phyloP scores from a whole-genome alignment of 53 echinoderm and acorn worm genomes.

The Paracentrotus lividus region DNA sequence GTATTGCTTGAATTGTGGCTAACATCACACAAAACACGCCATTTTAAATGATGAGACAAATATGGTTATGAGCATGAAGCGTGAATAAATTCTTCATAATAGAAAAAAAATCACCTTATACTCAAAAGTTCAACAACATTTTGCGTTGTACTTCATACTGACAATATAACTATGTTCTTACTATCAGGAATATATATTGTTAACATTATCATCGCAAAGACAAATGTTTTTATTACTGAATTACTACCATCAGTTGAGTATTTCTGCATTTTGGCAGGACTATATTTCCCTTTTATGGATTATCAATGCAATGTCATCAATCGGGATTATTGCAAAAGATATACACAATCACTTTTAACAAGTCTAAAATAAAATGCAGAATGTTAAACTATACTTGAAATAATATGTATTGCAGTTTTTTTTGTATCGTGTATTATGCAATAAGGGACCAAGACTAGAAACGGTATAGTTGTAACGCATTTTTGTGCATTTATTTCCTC shows the following conservation, averaged over 20 bases:
- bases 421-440: conserved; percentile 44
- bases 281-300: too few relatives aligned
- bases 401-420: background rate
- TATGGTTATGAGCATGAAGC: background rate
- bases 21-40: background rate
- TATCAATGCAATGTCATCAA: too few relatives aligned
- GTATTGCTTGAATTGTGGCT: background rate
- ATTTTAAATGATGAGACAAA: background rate
- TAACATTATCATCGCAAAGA: too few relatives aligned
- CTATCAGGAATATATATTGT: background rate
- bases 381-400: background rate
- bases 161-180: background rate
- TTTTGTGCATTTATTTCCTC: background rate
- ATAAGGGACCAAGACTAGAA: conserved; percentile 59
- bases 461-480: conserved; percentile 16
- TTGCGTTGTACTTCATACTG: background rate
- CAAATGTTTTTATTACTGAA: too few relatives aligned
- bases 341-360: background rate
- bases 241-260: too few relatives aligned
- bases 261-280: too few relatives aligned
- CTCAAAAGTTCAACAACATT: background rate
- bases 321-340: too few relatives aligned
- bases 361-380: background rate
- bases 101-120: too few relatives aligned
- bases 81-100: background rate